These are phyloP conservation scores for Sinhomidia bicolor DNA, from an alignment of 2,888 invertebrate genomes.

Conservation along the genomic window DNA sequence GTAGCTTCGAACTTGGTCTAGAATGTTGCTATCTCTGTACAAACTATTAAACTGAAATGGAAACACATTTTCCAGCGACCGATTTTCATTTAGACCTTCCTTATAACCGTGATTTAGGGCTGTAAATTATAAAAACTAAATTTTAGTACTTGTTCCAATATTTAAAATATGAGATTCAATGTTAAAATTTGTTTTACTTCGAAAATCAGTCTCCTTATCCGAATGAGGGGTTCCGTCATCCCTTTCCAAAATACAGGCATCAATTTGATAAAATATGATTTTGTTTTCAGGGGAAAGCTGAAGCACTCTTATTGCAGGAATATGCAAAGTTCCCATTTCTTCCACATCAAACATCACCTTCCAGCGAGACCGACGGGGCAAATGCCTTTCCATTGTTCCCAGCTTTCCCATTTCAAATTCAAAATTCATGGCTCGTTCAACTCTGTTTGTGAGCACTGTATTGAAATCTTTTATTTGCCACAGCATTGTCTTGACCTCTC, in stretches of 20 bases:
- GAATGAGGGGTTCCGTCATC: not conserved
- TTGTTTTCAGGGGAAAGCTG: constrained; percentile 64
- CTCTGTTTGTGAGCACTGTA: not conserved
- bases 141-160: too few relatives aligned
- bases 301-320: constrained; percentile 55
- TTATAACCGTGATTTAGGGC: not conserved
- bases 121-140: not conserved
- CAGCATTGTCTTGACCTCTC: constrained; percentile 56
- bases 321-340: not conserved
- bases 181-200: constrained; percentile 12
- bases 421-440: constrained; percentile 66
- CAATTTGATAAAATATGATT: constrained; percentile 52
- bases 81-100: constrained; percentile 24
- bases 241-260: constrained; percentile 57
- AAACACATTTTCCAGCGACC: constrained; percentile 24
- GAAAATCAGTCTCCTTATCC: constrained; percentile 42
- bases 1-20: not conserved
- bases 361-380: constrained; percentile 64
- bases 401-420: constrained; percentile 68
- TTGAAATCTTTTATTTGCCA: constrained; percentile 68
- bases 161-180: not conserved
- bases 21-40: not conserved
- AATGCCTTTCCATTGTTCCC: constrained; percentile 66
- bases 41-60: constrained; percentile 19
- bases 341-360: constrained; percentile 52